Percentiles rank a stretch among this genome's conserved stretches.
phyloP scores from a whole-genome alignment of 2,888 invertebrate species.

The Herminia tarsipennalis region DNA sequence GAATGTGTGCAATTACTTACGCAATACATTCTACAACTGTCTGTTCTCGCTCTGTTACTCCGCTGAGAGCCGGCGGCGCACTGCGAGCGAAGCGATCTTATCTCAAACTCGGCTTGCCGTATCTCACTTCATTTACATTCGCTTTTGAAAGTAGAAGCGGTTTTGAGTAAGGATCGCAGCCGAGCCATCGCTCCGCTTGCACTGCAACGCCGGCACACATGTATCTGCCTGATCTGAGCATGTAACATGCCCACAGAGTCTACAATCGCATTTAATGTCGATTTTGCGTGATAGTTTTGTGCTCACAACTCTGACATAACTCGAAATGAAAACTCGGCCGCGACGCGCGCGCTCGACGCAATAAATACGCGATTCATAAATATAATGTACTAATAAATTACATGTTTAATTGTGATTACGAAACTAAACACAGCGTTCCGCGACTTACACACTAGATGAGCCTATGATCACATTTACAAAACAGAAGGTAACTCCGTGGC shows the following conservation, averaged over 20 bases:
- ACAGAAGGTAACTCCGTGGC: slow-evolving; percentile 43
- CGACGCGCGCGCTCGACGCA: slow-evolving; percentile 64
- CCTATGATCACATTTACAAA: slow-evolving; percentile 69
- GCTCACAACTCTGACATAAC: slow-evolving; percentile 82
- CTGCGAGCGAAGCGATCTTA: slow-evolving; percentile 19
- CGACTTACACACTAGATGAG: slow-evolving; percentile 63
- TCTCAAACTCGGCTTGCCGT: not conserved
- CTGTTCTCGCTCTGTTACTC: slow-evolving; percentile 50
- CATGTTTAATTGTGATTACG: slow-evolving; percentile 44
- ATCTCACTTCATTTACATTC: slow-evolving; percentile 4
- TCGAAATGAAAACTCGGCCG: slow-evolving; percentile 73
- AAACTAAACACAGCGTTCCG: slow-evolving; percentile 67
- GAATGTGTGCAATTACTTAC: slow-evolving; percentile 43
- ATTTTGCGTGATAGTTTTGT: slow-evolving; percentile 78
- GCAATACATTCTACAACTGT: slow-evolving; percentile 44
- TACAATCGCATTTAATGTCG: slow-evolving; percentile 75
- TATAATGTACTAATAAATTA: slow-evolving; percentile 55
- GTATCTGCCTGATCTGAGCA: slow-evolving; percentile 25
- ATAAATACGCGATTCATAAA: slow-evolving; percentile 72
- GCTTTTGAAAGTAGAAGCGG: not conserved
- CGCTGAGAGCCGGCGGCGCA: slow-evolving; percentile 31
- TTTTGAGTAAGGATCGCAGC: not conserved
- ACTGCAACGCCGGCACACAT: slow-evolving; percentile 20
- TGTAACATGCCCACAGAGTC: slow-evolving; percentile 56
- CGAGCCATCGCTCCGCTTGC: slow-evolving; percentile 15